Base-by-base conservation (phyloP, 2,113 vertebrate genomes). In the Rhinolophus sinicus region DNA sequence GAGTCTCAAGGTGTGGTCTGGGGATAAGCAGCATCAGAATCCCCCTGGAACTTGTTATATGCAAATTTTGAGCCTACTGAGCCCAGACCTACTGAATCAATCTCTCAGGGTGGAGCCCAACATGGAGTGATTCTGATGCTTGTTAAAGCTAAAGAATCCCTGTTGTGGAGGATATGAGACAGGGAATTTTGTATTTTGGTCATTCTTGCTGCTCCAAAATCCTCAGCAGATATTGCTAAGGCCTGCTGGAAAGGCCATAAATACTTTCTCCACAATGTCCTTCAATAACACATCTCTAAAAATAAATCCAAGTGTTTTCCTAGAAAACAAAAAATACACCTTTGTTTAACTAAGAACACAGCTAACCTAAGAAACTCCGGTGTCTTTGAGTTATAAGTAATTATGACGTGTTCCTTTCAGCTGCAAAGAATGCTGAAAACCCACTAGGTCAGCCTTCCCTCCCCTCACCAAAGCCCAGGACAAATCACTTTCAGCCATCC, bases 251-350 rank as follows among this genome's bases (percentile, higher is more conserved):
- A 5, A 88, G 38, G 38, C 69, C 64, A 2, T 62, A 50, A 50
- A n/a, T 60, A 91, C 22, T 77, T 65, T 94, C 52, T 91, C 70
- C 35, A 90, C 22, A 90, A 52, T 54, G 11, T 76, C 38, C 76
- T 56, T 86, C 65, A 82, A 84, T 50, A 90, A 84, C 90, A 94
- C 28, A 93, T 18, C 56, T 96, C 50, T 67, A 95, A 92, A 96
- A 95, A 60, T 35, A 54, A 80, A 87, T 9, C 56, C 54, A 83
- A 95, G n/a, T 19, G 52, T 78, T 84, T 84, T 84, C 76, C 47
- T 64, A 91, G 52, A n/a, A 70, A 64, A 54, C 44, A 91, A 85
- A 94, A 96, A 89, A 19, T 3, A 54, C 21, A 72, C 28, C 3
- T 82, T 82, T 78, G 47, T 69, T 87, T 73, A 92, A 92, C 67